A percentile compares a stretch with the other conserved stretches of the same genome.
Evolutionary conservation across 2,888 invertebrate genomes (phyloP).

Genomic region (Apotomis capreana): DNA sequence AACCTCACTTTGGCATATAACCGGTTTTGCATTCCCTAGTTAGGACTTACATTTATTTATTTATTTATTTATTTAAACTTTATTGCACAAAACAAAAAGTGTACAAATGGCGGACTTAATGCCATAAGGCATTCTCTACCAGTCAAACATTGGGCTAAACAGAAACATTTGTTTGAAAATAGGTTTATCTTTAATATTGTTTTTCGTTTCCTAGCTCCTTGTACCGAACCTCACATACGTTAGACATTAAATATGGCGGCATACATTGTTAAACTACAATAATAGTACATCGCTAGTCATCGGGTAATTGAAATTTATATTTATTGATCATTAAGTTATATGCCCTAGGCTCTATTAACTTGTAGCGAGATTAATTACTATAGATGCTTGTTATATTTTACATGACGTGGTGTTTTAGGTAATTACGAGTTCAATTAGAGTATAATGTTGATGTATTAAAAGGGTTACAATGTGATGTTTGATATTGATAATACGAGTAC

Average conservation of each 20-base stretch:
- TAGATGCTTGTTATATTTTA: conserved; percentile 16
- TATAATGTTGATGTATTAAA: neutral
- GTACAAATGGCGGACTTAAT: no score
- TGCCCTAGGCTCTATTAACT: conserved; percentile 18
- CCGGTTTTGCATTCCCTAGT: no score
- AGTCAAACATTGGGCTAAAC: no score
- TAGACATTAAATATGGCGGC: conserved; percentile 35
- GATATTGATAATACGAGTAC: no score
- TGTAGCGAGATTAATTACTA: conserved; percentile 30
- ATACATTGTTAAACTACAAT: conserved; percentile 19
- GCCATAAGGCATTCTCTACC: no score
- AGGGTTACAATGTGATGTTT: neutral
- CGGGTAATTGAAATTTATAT: conserved; percentile 41
- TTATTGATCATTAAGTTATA: conserved; percentile 38
- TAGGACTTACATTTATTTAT: no score
- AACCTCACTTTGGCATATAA: no score
- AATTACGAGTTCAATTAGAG: neutral
- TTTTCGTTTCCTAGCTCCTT: conserved; percentile 18
- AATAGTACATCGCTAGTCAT: conserved; percentile 26
- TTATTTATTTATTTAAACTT: no score
- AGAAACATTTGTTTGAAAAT: no score
- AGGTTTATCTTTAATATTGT: no score
- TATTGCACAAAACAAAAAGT: no score
- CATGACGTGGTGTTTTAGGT: neutral
- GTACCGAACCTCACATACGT: conserved; percentile 31